Base-by-base conservation (phyloP, 2,888 invertebrate species). In the Pardosa pseudoannulata region DNA sequence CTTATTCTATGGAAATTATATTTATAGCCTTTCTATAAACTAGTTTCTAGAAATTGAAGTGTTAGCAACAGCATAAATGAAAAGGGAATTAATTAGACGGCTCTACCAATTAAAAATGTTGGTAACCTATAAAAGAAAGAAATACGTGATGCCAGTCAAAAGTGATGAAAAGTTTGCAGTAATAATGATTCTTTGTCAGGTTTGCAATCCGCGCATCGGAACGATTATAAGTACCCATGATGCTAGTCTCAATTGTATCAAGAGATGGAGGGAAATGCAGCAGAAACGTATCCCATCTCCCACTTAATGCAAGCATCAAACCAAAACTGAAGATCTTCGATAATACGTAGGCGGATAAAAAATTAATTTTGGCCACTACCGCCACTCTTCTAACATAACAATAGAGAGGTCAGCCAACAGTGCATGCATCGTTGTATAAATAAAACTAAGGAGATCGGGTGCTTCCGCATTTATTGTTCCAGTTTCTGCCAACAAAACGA, bases 281-380 rank as follows among this genome's bases (percentile, higher is more conserved):
- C 7, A 56, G 5, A 23, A 19, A 56, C 19, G 23, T 1, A 2
- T 3, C 6, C 36, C 6, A 36, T 36, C 36, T 5, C 9, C 1
- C 31, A 31, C 23, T 56, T 23, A 19, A 56, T 6, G 56, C 56
- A 56, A 56, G 56, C 56, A 56, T 23, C 56, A 56, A 56, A 56
- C 56, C 56, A 19, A 19, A 23, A 23, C 5, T 3, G 3, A 11
- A 56, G 7, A 3, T 56, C 46, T 9, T 23, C 56, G 5, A 56
- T 56, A 56, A 56, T 23, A 46, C 41, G 56, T 56, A 1, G 56
- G 56, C 56, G 56, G 46, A 56, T 56, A 23, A 56, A 56, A 56
- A 23, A 46, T 46, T 46, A 46, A 46, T 46, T 46, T 46, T 16
- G 46, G 2, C 9, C 46, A 46, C 9, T 46, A 46, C 46, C 16